Evolutionary conservation across 2,113 vertebrate genomes (phyloP).

Genomic region (Chascanopsetta lugubris): DNA sequence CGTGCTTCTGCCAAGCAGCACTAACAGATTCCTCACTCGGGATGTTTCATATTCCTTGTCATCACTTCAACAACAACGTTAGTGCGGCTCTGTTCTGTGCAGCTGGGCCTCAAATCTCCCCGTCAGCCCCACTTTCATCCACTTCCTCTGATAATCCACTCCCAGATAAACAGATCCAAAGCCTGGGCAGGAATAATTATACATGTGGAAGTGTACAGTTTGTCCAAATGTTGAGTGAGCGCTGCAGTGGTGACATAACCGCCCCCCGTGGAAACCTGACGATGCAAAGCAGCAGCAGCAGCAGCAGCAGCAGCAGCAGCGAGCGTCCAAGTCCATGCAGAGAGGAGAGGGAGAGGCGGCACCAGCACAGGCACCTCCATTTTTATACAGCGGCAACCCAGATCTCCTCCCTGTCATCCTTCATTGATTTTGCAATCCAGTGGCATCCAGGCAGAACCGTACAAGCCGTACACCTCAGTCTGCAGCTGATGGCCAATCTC

Average conservation of each 20-base stretch:
- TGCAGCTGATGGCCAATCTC: constrained; percentile 69
- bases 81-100: constrained; percentile 30
- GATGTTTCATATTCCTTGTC: constrained; percentile 30
- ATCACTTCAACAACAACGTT: constrained; percentile 28
- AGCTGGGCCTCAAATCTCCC: background rate
- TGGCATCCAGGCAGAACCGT: constrained; percentile 65
- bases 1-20: constrained; percentile 32
- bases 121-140: background rate
- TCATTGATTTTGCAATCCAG: constrained; percentile 80
- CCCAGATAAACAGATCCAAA: constrained; percentile 19
- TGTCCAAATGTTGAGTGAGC: constrained; percentile 29
- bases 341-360: constrained; percentile 17
- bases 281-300: constrained; percentile 34
- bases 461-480: constrained; percentile 65
- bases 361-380: constrained; percentile 40
- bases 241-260: constrained; percentile 62
- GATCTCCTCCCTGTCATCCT: constrained; percentile 75
- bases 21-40: constrained; percentile 20
- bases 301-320: too few relatives aligned
- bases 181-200: constrained; percentile 46
- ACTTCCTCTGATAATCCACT: constrained; percentile 32
- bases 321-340: constrained; percentile 21
- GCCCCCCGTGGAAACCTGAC: constrained; percentile 49
- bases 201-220: constrained; percentile 22
- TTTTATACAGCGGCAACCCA: constrained; percentile 59